Evolutionary conservation across 2,797 vertebrate species (phyloP), one percentile per base, ranked within the genome.

Genomic region (Hephaestus fuliginosus): DNA sequence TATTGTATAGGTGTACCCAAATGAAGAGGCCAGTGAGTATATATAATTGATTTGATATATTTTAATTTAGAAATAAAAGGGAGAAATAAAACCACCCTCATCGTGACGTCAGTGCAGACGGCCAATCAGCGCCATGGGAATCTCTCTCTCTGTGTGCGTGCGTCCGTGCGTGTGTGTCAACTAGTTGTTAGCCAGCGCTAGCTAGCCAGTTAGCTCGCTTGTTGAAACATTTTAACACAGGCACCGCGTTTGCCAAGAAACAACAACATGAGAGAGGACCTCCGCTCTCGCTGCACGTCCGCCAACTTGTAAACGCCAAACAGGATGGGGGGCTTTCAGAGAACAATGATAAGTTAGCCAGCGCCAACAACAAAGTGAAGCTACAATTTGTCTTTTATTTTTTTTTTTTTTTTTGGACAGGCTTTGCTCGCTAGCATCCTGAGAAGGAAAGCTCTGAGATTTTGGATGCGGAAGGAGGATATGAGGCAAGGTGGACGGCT

Each of bases 401-500:
- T 33, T 33, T 33, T 25, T 33, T 25, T 3, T 33, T 33, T 33
- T 33, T 82, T 61, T 77, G 72, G 75, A 64, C 41, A 72, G 69
- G 57, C 72, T 76, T 82, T 71, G 76, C 87, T 86, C 58, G 82
- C 60, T 90, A 87, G 89, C 89, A 87, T 87, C 89, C 86, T 55
- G 82, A 82, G 71, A 78, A 91, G 89, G 87, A 92, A 81, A 92
- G 82, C 89, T 86, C 84, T 84, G 90, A 90, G 91, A 90, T 93
- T 94, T 90, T 81, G 91, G 90, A 93, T 89, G 91, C 93, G 91
- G 93, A 93, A 95, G 93, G 85, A 92, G 76, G 89, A 88, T 91
- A 90, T 91, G 90, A 92, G 85, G 74, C 93, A 76, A 90, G 85
- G 89, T 90, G 90, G 81, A 85, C 74, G 69, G 89, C 90, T 88